phyloP scores from a whole-genome alignment of 2,888 invertebrate species.

The Cephus spinipes region DNA sequence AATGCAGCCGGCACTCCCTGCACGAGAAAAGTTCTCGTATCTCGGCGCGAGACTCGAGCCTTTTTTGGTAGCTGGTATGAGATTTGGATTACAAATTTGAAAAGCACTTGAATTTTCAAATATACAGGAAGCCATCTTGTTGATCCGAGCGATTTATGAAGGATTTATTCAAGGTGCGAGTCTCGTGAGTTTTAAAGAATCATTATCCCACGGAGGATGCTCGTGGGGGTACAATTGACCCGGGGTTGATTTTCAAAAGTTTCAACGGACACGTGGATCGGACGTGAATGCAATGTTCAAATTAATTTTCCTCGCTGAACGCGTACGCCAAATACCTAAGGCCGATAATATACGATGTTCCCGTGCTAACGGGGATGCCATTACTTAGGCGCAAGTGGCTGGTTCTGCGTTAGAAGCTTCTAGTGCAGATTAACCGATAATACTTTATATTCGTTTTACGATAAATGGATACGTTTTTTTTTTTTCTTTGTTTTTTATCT shows the following conservation, averaged over 20 bases:
- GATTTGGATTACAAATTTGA: background rate
- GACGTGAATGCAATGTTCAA: background rate
- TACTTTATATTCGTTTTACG: background rate
- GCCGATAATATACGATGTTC: background rate
- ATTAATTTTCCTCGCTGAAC: background rate
- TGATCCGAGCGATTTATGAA: background rate
- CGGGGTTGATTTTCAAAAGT: background rate
- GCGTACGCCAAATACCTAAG: background rate
- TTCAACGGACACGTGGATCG: background rate
- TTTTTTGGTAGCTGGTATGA: background rate
- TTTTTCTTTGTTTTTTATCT: background rate
- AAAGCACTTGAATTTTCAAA: background rate
- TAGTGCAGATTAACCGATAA: background rate
- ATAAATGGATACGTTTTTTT: background rate
- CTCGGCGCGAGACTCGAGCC: background rate
- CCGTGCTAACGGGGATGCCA: background rate
- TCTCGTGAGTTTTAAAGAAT: background rate
- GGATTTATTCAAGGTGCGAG: background rate
- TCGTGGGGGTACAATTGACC: background rate
- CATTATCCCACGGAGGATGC: background rate
- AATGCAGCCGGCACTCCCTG: background rate
- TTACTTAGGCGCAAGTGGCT: constrained; percentile 6
- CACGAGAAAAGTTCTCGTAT: background rate
- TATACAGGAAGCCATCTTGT: background rate
- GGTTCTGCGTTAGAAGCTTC: background rate